Evolutionary conservation across 2,888 invertebrate genomes (phyloP).

Genomic region (Tanypteryx hageni): DNA sequence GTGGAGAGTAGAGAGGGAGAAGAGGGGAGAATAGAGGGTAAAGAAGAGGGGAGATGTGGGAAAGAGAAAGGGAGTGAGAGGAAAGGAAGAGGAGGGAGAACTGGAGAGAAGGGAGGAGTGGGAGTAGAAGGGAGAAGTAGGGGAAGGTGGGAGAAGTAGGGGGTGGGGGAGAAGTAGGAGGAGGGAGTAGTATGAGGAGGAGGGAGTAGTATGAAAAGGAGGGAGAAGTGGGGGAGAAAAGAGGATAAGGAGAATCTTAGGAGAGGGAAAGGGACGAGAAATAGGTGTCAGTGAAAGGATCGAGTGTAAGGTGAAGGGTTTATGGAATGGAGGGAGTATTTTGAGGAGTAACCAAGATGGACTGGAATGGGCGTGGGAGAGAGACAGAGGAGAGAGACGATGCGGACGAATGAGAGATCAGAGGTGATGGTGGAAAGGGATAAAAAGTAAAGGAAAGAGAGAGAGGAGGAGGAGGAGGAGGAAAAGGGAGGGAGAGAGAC

Average conservation of each 20-base stretch:
- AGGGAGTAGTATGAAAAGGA: neutral
- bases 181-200: no score
- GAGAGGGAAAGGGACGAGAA: neutral
- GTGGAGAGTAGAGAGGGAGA: neutral
- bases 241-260: neutral
- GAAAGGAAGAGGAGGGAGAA: neutral
- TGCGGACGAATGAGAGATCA: neutral
- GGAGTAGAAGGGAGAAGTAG: no score
- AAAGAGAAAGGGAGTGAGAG: neutral
- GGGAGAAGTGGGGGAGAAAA: neutral
- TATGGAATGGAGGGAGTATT: no score
- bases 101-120: neutral
- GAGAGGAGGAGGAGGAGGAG: neutral
- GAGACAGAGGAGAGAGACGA: no score
- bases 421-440: neutral
- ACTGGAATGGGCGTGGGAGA: no score
- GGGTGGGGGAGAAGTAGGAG: no score
- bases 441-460: neutral
- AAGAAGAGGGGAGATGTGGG: neutral
- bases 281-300: slow-evolving; percentile 23
- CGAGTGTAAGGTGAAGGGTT: neutral
- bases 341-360: no score
- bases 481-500: neutral
- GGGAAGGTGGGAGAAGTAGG: no score
- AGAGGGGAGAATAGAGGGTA: neutral